Percentiles rank a stretch among this genome's conserved stretches.
Conservation (phyloP, 2,888 invertebrate species). For the Ethmia dodecea region DNA sequence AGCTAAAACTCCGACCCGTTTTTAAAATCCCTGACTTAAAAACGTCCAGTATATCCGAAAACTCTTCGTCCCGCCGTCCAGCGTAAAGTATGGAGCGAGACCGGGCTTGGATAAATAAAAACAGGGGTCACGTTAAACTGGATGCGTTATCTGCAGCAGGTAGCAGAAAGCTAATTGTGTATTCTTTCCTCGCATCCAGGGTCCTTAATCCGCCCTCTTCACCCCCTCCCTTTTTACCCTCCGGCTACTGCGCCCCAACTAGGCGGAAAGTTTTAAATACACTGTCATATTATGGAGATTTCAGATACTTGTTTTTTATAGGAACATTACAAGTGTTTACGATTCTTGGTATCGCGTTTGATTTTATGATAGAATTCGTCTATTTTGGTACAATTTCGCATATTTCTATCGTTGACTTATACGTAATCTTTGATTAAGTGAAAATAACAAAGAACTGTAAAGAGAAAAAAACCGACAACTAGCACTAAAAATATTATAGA, state of each 20-base stretch:
- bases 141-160: slow-evolving; percentile 70
- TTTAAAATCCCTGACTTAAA: slow-evolving; percentile 64
- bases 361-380: too few species aligned
- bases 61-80: slow-evolving; percentile 30
- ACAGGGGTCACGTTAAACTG: slow-evolving; percentile 44
- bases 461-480: too few species aligned
- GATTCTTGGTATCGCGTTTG: slow-evolving; percentile 4
- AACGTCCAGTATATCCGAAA: slow-evolving; percentile 44
- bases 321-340: slow-evolving; percentile 13
- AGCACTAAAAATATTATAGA: too few species aligned
- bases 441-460: too few species aligned
- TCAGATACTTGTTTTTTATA: slow-evolving; percentile 41
- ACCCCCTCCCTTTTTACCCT: slow-evolving; percentile 42
- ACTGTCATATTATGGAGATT: slow-evolving; percentile 55
- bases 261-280: slow-evolving; percentile 71
- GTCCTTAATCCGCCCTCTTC: slow-evolving; percentile 70
- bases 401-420: too few species aligned
- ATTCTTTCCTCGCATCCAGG: slow-evolving; percentile 73
- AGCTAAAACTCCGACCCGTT: slow-evolving; percentile 58
- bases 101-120: slow-evolving; percentile 27
- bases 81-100: slow-evolving; percentile 26
- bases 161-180: slow-evolving; percentile 75
- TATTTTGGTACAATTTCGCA: too few species aligned
- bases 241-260: slow-evolving; percentile 52
- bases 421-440: too few species aligned